Evolutionary conservation across 2,797 vertebrate genomes (phyloP).

Genomic region (Scyliorhinus canicula): DNA sequence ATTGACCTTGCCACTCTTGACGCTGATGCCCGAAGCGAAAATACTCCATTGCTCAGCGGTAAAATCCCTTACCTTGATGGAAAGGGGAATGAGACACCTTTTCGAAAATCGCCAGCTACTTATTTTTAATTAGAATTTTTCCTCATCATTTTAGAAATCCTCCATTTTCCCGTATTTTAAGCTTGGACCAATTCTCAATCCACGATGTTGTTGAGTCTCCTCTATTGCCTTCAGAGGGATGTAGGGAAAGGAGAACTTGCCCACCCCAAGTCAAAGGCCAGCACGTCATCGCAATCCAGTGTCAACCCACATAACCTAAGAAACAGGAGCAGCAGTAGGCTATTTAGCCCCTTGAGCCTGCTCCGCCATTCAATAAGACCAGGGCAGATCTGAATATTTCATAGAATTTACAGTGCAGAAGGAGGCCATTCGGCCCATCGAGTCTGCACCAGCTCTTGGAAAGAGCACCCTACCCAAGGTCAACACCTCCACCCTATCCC

Average conservation of each 20-base stretch:
- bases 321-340: neutral
- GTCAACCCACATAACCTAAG: neutral
- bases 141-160: neutral
- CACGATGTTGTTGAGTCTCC: neutral
- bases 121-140: neutral
- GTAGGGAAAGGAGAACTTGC: neutral
- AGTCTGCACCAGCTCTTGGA: too few species aligned
- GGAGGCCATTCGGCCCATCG: too few species aligned
- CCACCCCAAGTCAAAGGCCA: neutral
- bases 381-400: too few species aligned
- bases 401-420: too few species aligned
- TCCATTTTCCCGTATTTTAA: neutral
- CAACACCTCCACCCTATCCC: too few species aligned
- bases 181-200: neutral
- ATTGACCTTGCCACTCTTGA: neutral
- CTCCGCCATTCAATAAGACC: neutral
- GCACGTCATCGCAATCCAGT: neutral
- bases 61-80: neutral
- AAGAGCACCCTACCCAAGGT: too few species aligned
- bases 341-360: neutral
- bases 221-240: neutral
- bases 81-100: neutral
- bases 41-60: neutral
- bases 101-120: neutral
- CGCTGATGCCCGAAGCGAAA: neutral